Evolutionary conservation across 1,140 invertebrate genomes (phyloP), one percentile per base, ranked within the genome.

Genomic region (Macrosteles quadrilineatus): DNA sequence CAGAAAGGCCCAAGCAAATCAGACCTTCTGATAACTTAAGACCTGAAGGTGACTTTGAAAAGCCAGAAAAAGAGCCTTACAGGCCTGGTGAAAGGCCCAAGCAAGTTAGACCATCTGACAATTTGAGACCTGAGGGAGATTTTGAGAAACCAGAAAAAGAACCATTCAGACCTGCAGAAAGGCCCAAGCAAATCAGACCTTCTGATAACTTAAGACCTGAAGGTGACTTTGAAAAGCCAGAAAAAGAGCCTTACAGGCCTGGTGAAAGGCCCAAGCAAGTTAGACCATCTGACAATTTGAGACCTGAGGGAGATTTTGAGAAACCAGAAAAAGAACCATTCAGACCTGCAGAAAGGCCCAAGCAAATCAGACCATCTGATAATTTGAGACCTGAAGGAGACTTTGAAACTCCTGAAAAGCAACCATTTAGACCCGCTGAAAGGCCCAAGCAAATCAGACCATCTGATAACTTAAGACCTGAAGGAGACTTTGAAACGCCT

Each of bases 101-200:
- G 67, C 83, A 86, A 29, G 81, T 84, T 2, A 85, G 82, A 73
- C 86, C 82, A 1, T 74, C 76, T 14, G 88, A 90, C 75, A 90
- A 90, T 77, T 76, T 91, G 0, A 83, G 79, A 74, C 81, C 83
- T 30, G 83, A 89, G 78, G 89, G 89, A 9, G 85, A 88, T 14
- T 90, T 91, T 74, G 84, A 87, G 66, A 76, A 79, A 30, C 79
- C 80, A n/a, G 67, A 73, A 43, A 74, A 70, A 21, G 72, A 72
- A 75, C 73, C 53, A 36, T 57, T 73, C 19, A 53, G 75, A 31
- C 81, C 78, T 78, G 79, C 79, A 27, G 81, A 83, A 68, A 76
- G 83, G 81, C 76, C 77, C 83, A 75, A 69, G 14, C 23, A 77
- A 72, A 75, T 78, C 12, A 79, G 78, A 30, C 78, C 77, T 2